Conservation (phyloP, 2,113 vertebrate genomes). For the Thomomys bottae region DNA sequence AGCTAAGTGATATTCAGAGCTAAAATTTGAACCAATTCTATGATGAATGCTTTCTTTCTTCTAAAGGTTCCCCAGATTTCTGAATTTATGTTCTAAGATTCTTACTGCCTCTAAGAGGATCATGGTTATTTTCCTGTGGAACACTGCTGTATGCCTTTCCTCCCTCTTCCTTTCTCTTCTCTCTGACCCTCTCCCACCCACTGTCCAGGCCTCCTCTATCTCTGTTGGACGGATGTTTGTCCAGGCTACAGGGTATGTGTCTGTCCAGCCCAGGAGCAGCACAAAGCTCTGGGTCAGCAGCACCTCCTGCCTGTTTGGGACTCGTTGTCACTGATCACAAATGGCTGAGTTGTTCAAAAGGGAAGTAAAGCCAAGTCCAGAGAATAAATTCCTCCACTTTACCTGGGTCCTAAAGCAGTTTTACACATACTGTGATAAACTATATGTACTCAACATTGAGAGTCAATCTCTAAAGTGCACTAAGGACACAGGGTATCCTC, state of each 20-base stretch:
- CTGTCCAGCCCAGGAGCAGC: not conserved
- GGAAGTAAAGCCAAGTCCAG: not conserved
- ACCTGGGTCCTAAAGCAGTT: slow-evolving; percentile 19
- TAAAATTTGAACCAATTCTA: not conserved
- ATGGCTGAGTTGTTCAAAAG: not conserved
- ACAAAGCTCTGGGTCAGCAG: not conserved
- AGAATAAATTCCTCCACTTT: not conserved
- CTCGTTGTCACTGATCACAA: not conserved
- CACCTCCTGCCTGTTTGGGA: not conserved
- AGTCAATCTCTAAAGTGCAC: not conserved
- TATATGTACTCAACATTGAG: not conserved
- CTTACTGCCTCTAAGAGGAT: not conserved
- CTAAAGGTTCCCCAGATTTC: not conserved
- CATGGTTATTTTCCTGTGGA: not conserved
- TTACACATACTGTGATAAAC: not conserved
- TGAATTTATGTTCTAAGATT: not conserved
- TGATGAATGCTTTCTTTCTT: not conserved
- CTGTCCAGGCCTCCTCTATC: not conserved
- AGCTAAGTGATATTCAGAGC: slow-evolving; percentile 36
- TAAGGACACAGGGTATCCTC: not conserved
- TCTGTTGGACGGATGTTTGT: not conserved
- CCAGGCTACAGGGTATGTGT: not conserved
- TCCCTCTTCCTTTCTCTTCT: too few relatives aligned
- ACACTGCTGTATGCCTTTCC: not conserved
- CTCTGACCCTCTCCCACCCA: too few relatives aligned